Conservation (phyloP, 30 jellyfish, hydroid and myxozoan species). For the Aurelia aurita region DNA sequence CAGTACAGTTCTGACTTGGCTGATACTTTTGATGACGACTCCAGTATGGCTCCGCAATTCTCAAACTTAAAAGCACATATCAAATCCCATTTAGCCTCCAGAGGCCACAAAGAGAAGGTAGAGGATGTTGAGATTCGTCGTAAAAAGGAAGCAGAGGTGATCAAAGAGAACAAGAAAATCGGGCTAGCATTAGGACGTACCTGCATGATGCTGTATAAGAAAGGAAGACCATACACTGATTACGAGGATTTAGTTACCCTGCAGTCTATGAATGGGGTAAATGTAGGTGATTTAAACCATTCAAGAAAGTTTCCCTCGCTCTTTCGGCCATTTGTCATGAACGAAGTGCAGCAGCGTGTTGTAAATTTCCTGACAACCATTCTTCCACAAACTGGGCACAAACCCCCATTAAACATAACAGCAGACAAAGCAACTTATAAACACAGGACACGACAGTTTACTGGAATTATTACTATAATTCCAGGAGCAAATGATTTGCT, state of each 20-base stretch:
- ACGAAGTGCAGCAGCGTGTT: slow-evolving; percentile 10
- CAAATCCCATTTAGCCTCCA: no score
- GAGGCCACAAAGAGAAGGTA: no score
- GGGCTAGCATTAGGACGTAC: not conserved
- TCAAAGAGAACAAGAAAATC: not conserved
- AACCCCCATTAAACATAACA: slow-evolving; percentile 7
- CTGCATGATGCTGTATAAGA: not conserved
- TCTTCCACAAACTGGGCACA: slow-evolving; percentile 33
- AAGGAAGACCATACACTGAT: slow-evolving; percentile 8
- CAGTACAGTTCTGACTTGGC: no score
- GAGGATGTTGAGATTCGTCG: no score
- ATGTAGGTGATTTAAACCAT: not conserved
- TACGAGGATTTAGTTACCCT: not conserved
- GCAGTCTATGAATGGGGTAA: no score
- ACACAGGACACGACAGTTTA: not conserved
- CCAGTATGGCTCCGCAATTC: no score
- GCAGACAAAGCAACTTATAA: slow-evolving; percentile 34
- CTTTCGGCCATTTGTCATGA: slow-evolving; percentile 13
- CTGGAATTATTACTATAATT: no score
- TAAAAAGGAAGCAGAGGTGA: no score
- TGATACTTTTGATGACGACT: no score
- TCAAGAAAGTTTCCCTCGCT: slow-evolving; percentile 2
- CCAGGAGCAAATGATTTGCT: no score
- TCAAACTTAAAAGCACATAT: no score
- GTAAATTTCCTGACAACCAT: not conserved